phyloP scores from a whole-genome alignment of 2,113 vertebrate genomes.

The Laticauda laticaudata region DNA sequence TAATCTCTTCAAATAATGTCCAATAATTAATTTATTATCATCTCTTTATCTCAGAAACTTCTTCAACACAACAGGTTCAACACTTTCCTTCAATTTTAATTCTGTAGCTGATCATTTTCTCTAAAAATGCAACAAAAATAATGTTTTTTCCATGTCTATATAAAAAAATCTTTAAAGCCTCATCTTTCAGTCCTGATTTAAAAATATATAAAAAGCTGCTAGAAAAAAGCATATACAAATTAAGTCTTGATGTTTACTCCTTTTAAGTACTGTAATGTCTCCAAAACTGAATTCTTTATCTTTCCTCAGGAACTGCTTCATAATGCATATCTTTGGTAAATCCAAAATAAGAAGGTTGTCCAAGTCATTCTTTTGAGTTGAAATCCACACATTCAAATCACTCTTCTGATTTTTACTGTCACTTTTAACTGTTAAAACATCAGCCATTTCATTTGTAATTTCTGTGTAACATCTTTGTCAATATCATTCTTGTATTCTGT shows the following conservation, averaged over 20 bases:
- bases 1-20: not conserved
- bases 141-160: not conserved
- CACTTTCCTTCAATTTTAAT: not conserved
- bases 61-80: not conserved
- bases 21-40: not conserved
- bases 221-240: not conserved
- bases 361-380: not conserved
- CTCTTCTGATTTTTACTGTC: not conserved
- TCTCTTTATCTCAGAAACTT: not conserved
- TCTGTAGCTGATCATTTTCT: not conserved
- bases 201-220: not conserved
- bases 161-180: not conserved
- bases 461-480: not conserved
- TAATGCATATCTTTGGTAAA: not conserved
- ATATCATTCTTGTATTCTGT: not conserved
- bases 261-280: not conserved
- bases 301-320: not conserved
- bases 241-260: not conserved
- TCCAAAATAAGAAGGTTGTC: not conserved
- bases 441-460: not conserved
- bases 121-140: not conserved
- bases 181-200: not conserved
- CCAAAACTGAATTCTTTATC: not conserved
- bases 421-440: not conserved
- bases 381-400: not conserved